phyloP scores from a whole-genome alignment of 2,797 vertebrate species.

The Tarsius wallacei region DNA sequence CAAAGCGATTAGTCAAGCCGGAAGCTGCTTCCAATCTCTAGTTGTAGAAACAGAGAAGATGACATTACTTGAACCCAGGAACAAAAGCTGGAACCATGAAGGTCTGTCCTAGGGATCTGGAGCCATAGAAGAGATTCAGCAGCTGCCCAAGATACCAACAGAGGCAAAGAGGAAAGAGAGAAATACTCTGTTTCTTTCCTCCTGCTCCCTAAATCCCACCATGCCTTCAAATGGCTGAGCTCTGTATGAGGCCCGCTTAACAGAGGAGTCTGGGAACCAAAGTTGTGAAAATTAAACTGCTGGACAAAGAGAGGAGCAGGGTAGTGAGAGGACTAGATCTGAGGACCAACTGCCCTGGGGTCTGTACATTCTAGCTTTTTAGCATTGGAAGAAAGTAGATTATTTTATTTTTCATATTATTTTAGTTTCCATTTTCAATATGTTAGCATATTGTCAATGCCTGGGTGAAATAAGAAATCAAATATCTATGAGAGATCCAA shows the following conservation, averaged over 20 bases:
- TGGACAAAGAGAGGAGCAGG: background rate
- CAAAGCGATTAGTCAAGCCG: background rate
- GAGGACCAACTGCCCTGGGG: rapidly evolving
- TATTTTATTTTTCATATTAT: background rate
- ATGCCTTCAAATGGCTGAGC: background rate
- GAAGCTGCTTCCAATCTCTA: background rate
- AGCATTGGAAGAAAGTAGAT: background rate
- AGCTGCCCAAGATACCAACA: background rate
- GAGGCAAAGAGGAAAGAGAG: background rate
- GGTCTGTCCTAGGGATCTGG: background rate
- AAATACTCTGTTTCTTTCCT: background rate
- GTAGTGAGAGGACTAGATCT: too few relatives aligned
- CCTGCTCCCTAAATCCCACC: background rate
- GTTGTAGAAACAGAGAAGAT: background rate
- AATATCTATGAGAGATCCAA: background rate
- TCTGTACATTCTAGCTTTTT: background rate
- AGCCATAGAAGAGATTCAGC: background rate
- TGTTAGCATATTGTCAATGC: constrained; percentile 37
- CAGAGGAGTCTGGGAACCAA: background rate
- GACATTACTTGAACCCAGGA: background rate
- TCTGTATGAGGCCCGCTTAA: background rate
- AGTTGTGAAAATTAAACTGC: background rate
- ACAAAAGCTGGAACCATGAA: background rate
- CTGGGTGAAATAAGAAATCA: constrained; percentile 3
- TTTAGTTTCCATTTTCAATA: background rate